phyloP scores from a whole-genome alignment of 2,888 invertebrate species.

The Zele albiditarsus region DNA sequence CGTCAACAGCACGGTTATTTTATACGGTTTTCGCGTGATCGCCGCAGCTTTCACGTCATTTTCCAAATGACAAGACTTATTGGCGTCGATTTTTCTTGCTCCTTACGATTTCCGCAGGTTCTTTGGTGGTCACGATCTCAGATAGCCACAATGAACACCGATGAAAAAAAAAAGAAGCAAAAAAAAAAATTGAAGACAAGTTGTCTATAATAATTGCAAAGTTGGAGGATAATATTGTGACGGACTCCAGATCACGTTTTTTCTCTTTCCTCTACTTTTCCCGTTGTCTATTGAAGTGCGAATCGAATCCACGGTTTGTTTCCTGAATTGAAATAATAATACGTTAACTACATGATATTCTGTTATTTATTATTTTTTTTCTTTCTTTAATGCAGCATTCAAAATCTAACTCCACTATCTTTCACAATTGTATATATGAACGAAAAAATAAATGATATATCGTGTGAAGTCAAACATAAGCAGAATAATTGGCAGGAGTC shows the following conservation, averaged over 20 bases:
- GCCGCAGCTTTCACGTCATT: conserved; percentile 61
- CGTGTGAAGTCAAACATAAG: neutral
- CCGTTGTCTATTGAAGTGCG: conserved; percentile 33
- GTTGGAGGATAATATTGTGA: neutral
- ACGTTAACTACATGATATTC: neutral
- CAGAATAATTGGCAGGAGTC: neutral
- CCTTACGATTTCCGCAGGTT: conserved; percentile 34
- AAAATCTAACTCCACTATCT: neutral
- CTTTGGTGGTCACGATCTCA: conserved; percentile 32
- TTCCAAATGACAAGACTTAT: conserved; percentile 36
- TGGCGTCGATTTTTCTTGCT: conserved; percentile 14
- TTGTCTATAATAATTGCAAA: neutral
- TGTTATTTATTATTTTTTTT: no score
- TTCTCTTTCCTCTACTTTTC: conserved; percentile 29
- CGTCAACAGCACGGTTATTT: conserved; percentile 53
- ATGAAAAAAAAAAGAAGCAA: conserved; percentile 14
- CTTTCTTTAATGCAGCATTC: neutral
- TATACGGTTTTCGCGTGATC: conserved; percentile 63
- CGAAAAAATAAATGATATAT: neutral
- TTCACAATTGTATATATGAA: neutral
- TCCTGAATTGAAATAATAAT: neutral
- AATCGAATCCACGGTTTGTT: neutral
- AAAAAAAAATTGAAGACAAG: neutral
- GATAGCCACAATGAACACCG: conserved; percentile 32
- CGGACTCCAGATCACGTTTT: conserved; percentile 50